These are phyloP conservation scores for Nannospalax galili DNA, from an alignment of 2,113 vertebrate genomes.

Conservation along the genomic window DNA sequence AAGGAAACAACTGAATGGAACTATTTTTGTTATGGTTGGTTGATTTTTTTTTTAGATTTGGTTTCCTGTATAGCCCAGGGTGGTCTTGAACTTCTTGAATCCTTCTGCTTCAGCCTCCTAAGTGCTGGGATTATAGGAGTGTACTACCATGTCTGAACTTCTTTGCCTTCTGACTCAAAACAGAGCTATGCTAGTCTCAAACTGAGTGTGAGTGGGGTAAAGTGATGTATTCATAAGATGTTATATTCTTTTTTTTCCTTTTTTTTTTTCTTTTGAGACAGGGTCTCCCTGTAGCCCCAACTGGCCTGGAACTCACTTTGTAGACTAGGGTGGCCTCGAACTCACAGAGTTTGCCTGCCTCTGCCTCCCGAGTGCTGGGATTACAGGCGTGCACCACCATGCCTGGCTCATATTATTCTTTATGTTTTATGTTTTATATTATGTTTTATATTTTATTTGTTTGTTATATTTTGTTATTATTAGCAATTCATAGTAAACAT, in stretches of 20 bases:
- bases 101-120: neutral
- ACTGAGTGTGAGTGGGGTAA: neutral
- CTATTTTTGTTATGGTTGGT: neutral
- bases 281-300: no score
- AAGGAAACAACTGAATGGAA: conserved; percentile 31
- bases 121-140: neutral
- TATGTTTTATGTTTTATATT: neutral
- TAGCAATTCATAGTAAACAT: conserved; percentile 48
- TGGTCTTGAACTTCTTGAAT: neutral
- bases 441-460: neutral
- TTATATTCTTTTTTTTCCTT: no score
- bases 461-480: conserved; percentile 18
- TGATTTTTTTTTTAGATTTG: neutral
- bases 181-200: neutral
- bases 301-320: no score
- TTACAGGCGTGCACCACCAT: no score
- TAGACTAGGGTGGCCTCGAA: no score
- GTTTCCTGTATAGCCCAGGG: neutral
- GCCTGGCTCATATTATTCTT: no score
- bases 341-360: no score
- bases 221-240: neutral
- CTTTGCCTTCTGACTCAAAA: neutral
- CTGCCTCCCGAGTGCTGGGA: no score
- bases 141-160: neutral
- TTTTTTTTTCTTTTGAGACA: no score